These are phyloP conservation scores for Pontoporia blainvillei DNA, from an alignment of 2,113 vertebrate genomes.

Conservation along the genomic window DNA sequence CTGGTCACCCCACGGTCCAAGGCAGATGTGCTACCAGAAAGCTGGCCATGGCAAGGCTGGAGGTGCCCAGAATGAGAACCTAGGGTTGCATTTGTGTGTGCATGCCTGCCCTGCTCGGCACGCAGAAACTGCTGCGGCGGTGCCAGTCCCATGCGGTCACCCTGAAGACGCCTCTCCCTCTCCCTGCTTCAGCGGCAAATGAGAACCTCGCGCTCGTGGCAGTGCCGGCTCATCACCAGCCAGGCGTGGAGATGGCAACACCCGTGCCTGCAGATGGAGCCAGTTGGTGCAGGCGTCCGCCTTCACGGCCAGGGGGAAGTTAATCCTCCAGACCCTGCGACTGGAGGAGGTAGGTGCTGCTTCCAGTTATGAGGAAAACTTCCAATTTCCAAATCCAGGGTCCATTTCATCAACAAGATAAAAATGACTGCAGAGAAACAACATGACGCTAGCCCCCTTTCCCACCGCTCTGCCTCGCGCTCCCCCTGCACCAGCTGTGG, in stretches of 20 bases:
- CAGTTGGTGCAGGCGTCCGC: neutral
- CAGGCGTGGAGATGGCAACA: constrained; percentile 66
- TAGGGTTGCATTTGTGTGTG: neutral
- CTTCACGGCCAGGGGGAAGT: constrained; percentile 69
- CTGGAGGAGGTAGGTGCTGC: constrained; percentile 63
- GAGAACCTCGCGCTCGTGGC: constrained; percentile 55
- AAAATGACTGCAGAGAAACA: constrained; percentile 69
- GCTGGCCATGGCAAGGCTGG: neutral
- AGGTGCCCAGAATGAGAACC: neutral
- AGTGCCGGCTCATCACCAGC: constrained; percentile 70
- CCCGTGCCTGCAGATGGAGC: constrained; percentile 64
- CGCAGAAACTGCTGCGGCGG: neutral
- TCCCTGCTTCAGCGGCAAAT: constrained; percentile 47
- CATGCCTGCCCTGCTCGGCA: neutral
- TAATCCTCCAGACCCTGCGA: constrained; percentile 71
- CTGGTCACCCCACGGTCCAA: neutral
- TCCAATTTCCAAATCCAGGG: constrained; percentile 60
- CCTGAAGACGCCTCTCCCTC: constrained; percentile 51
- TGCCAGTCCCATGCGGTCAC: constrained; percentile 4
- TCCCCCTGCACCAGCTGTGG: neutral
- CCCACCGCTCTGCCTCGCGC: neutral
- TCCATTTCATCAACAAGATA: constrained; percentile 74
- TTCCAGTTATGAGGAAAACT: constrained; percentile 78
- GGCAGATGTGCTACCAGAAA: neutral
- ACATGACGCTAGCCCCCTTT: neutral